Evolutionary conservation across 2,888 invertebrate genomes (phyloP).

Genomic region (Phrixothrix hirtus): DNA sequence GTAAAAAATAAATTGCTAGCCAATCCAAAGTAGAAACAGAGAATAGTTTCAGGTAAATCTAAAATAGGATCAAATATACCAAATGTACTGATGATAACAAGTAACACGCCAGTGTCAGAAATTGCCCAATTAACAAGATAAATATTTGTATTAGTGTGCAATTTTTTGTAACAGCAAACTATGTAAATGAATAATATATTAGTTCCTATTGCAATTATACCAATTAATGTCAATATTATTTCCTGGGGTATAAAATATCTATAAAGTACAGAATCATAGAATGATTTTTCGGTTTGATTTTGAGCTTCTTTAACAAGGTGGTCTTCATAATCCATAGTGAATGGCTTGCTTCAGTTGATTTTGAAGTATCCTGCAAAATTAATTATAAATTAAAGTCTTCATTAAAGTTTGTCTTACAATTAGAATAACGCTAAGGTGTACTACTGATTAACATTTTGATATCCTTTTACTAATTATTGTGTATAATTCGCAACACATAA

Average conservation of each 20-base stretch:
- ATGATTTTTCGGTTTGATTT: constrained; percentile 1
- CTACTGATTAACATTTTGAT: too few species aligned
- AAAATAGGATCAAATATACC: constrained; percentile 4
- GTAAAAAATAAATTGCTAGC: constrained; percentile 14
- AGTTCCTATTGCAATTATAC: constrained; percentile 11
- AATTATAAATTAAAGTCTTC: too few species aligned
- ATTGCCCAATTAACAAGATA: constrained; percentile 26
- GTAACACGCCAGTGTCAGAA: constrained; percentile 13
- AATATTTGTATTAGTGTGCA: constrained; percentile 18
- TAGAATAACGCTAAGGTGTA: too few species aligned
- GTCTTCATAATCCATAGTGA: constrained; percentile 27
- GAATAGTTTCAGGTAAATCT: constrained; percentile 6
- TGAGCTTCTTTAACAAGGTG: constrained; percentile 14
- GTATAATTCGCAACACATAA: too few species aligned
- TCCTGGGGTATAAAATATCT: constrained; percentile 7
- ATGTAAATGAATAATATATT: constrained; percentile 19
- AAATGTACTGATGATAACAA: constrained; percentile 17
- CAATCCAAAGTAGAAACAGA: constrained; percentile 22
- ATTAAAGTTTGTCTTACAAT: too few species aligned
- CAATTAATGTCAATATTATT: constrained; percentile 8
- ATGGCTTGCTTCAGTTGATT: too few species aligned
- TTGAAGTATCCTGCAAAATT: too few species aligned
- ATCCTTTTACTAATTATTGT: too few species aligned
- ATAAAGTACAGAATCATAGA: background rate
- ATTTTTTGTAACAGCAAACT: constrained; percentile 17